phyloP scores from a whole-genome alignment of 1,140 invertebrate genomes.

The Harlomillsia oculata region DNA sequence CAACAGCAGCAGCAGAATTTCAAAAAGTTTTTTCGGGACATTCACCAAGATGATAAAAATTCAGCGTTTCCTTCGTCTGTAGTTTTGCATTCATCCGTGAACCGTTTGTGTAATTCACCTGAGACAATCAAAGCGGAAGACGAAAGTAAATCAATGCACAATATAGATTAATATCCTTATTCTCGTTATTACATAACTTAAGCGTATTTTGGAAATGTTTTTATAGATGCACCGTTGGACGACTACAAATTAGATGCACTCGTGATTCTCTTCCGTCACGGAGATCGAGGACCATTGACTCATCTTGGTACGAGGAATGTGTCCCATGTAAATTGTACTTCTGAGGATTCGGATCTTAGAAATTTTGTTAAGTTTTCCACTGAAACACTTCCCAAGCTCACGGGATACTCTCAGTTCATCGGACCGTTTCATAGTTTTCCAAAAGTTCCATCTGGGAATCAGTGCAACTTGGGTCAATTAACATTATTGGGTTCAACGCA shows the following conservation, averaged over 20 bases:
- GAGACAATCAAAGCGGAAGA: conserved; percentile 24
- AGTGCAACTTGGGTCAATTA: conserved; percentile 59
- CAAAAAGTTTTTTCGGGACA: background rate
- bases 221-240: conserved; percentile 33
- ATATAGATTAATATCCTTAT: background rate
- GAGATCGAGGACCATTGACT: conserved; percentile 72
- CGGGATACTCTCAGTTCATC: conserved; percentile 46
- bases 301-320: conserved; percentile 57
- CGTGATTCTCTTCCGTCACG: conserved; percentile 70
- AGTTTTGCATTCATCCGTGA: conserved; percentile 13
- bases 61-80: conserved; percentile 1
- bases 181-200: background rate
- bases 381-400: conserved; percentile 28
- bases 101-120: conserved; percentile 26
- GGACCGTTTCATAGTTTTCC: conserved; percentile 76
- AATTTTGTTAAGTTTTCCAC: conserved; percentile 36
- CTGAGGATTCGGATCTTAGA: conserved; percentile 34
- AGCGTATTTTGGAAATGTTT: too few species aligned
- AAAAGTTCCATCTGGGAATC: conserved; percentile 50
- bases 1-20: background rate
- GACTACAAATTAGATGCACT: conserved; percentile 55
- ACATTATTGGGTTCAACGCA: conserved; percentile 61
- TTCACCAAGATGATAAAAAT: conserved; percentile 11
- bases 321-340: conserved; percentile 63
- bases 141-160: conserved; percentile 24